Evolutionary conservation across 2,888 invertebrate species (phyloP).

Genomic region (Leucophenga montana): DNA sequence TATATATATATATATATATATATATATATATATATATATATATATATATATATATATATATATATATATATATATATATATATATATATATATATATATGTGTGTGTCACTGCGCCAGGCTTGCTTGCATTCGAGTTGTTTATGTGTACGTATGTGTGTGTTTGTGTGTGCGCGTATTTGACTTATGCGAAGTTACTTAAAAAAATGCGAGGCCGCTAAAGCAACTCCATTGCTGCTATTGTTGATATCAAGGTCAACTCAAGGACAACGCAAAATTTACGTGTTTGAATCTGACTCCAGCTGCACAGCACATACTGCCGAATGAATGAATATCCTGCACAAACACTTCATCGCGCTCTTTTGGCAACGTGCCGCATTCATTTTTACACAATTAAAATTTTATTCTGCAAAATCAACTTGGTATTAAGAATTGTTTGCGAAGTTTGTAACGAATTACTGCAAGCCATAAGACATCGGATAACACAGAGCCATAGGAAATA

Average conservation of each 20-base stretch:
- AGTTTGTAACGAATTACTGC: too few relatives aligned
- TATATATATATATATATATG: too few relatives aligned
- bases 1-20: too few relatives aligned
- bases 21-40: too few relatives aligned
- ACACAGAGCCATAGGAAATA: too few relatives aligned
- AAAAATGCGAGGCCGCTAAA: constrained; percentile 20
- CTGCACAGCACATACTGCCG: constrained; percentile 14
- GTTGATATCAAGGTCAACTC: constrained; percentile 58
- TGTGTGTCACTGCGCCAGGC: constrained; percentile 48
- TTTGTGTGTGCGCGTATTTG: background rate
- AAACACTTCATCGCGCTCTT: background rate
- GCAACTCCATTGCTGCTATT: constrained; percentile 27
- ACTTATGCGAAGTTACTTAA: too few relatives aligned
- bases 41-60: too few relatives aligned
- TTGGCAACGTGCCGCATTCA: constrained; percentile 4
- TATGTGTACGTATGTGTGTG: background rate
- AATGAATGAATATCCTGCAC: too few relatives aligned
- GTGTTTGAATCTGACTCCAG: constrained; percentile 37
- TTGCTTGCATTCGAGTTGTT: constrained; percentile 20
- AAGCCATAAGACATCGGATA: too few relatives aligned
- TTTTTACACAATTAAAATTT: background rate
- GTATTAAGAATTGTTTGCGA: too few relatives aligned
- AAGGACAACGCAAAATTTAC: constrained; percentile 65
- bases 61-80: too few relatives aligned
- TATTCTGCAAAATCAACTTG: too few relatives aligned